Evolutionary conservation across 2,797 vertebrate species (phyloP), one percentile per base, ranked within the genome.

Genomic region (Macropus fuliginosus): DNA sequence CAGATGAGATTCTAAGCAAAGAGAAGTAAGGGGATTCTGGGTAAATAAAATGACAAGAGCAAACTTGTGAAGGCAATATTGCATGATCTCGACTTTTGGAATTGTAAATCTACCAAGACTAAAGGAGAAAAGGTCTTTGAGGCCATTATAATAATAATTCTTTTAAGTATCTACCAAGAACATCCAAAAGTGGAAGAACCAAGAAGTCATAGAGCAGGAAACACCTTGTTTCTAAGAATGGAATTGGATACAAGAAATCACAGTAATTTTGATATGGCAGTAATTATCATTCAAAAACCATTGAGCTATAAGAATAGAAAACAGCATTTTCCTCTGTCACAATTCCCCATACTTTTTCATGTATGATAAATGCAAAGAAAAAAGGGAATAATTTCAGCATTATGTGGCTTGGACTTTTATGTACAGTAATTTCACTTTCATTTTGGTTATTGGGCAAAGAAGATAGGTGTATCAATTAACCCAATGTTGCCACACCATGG

Each of bases 401-500:
- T 55, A 21, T 24, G 52, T 55, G 9, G 54, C 29, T 3, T 91
- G 27, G 27, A 92, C 14, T 28, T 57, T 55, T 55, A 0, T 3
- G 10, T 29, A 34, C 24, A 90, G 55, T 52, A 52, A 6, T 54
- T 59, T 5, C 0, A 0, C 34, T 24, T 46, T 93, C 52, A 31
- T 4, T 16, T 81, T 55, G 40, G 24, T 46, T 87, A 50, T 14
- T 50, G 3, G 74, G 24, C 9, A 81, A 87, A 87, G 40, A 81
- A 81, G 40, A 87, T 50, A 87, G 40, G 50, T 50, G 40, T 50
- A 46, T 87, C 74, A 87, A 87, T 50, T 87, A 87, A n/a, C 13
- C 31, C 31, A 28, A 9, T 96, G 96, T 91, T 95, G 96, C 91
- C 66, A 90, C 55, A 90, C 57, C 91, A 91, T n/a, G 62, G 74